phyloP scores from a whole-genome alignment of 2,113 vertebrate genomes.

The Peromyscus californicus region DNA sequence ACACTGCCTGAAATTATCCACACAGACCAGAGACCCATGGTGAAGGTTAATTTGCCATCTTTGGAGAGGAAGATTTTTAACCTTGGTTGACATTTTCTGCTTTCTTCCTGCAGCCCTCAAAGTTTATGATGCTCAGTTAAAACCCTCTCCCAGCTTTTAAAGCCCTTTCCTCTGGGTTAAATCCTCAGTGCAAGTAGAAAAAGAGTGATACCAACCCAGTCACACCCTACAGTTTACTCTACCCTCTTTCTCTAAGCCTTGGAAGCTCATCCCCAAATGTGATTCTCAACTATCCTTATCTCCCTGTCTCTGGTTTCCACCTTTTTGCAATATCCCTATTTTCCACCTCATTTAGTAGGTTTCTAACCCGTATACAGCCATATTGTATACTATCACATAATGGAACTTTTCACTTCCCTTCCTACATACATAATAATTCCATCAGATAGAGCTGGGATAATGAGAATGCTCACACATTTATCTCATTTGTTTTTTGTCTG shows the following conservation, averaged over 20 bases:
- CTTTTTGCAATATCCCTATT: background rate
- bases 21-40: background rate
- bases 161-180: background rate
- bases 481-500: background rate
- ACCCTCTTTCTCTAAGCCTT: background rate
- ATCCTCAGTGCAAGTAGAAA: background rate
- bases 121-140: background rate
- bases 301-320: background rate
- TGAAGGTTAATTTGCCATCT: background rate
- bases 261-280: background rate
- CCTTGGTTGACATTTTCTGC: background rate
- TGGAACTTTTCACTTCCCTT: background rate
- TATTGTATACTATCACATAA: background rate
- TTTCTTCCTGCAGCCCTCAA: background rate
- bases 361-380: background rate
- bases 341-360: background rate
- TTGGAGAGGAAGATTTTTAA: background rate
- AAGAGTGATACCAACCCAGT: background rate
- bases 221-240: background rate
- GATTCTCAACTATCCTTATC: conserved; percentile 19
- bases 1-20: background rate
- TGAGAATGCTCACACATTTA: background rate
- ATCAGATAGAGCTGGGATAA: background rate
- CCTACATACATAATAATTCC: background rate
- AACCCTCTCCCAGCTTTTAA: background rate